Evolutionary conservation across 2,113 vertebrate species (phyloP).

Genomic region (Arenaria interpres): DNA sequence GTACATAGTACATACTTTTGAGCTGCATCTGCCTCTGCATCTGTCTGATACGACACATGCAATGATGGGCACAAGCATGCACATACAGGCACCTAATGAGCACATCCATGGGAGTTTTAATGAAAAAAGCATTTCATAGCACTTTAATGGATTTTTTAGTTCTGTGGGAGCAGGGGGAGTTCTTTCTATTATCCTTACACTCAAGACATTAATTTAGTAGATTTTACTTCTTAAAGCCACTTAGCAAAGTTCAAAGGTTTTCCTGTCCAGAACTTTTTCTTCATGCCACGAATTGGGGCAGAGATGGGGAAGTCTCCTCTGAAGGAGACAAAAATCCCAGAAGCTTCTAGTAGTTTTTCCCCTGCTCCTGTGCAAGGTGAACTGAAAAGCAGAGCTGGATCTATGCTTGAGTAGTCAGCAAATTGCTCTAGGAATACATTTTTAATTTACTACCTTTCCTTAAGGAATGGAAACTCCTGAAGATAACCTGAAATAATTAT

Average conservation of each 20-base stretch:
- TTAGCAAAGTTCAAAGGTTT: background rate
- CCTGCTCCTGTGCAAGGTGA: background rate
- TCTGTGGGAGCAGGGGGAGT: background rate
- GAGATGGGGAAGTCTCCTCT: background rate
- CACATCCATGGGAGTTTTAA: rapidly evolving
- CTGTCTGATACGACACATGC: rapidly evolving
- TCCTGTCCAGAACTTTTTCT: background rate
- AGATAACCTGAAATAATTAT: background rate
- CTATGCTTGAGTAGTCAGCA: background rate
- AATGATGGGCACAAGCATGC: rapidly evolving
- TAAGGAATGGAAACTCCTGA: background rate
- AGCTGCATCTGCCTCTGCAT: background rate
- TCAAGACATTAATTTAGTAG: background rate
- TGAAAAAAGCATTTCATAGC: background rate
- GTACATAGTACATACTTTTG: background rate
- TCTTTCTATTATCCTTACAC: background rate
- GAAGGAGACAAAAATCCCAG: background rate
- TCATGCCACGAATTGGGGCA: background rate
- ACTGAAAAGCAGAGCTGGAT: background rate
- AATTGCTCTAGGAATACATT: background rate
- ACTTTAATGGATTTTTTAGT: background rate
- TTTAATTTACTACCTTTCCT: background rate
- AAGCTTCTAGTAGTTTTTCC: background rate
- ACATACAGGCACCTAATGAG: background rate
- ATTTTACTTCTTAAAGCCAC: background rate